These are phyloP conservation scores for Nothura maculosa DNA, from an alignment of 2,797 vertebrate genomes.

Conservation along the genomic window DNA sequence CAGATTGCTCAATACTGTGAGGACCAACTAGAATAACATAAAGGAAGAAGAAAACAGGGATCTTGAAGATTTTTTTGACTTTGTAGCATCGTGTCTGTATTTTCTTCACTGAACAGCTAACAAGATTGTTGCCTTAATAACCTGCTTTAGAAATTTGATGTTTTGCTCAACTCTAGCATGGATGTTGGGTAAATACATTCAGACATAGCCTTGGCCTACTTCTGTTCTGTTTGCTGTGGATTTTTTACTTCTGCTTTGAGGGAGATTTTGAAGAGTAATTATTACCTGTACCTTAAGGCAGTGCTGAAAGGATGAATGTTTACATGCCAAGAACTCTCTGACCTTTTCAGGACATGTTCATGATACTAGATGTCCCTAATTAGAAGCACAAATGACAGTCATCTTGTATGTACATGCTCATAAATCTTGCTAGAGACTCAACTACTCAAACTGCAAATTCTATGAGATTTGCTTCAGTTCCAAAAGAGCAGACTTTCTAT, in stretches of 20 bases:
- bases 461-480: background rate
- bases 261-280: background rate
- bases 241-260: background rate
- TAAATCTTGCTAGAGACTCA: background rate
- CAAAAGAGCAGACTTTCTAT: background rate
- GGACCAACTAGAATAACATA: background rate
- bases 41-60: background rate
- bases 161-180: background rate
- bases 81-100: background rate
- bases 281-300: background rate
- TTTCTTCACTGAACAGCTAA: background rate
- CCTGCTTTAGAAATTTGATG: background rate
- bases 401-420: background rate
- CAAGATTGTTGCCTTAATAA: background rate
- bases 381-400: accelerated
- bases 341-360: background rate
- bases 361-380: background rate
- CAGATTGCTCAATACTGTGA: background rate
- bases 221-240: background rate
- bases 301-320: background rate
- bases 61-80: background rate
- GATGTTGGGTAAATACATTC: background rate
- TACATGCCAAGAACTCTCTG: background rate
- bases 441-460: background rate
- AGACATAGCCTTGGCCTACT: background rate